A percentile compares a stretch with the other conserved stretches of the same genome.
Conservation (phyloP, 2,888 invertebrate genomes). For the Tineola bisselliella region DNA sequence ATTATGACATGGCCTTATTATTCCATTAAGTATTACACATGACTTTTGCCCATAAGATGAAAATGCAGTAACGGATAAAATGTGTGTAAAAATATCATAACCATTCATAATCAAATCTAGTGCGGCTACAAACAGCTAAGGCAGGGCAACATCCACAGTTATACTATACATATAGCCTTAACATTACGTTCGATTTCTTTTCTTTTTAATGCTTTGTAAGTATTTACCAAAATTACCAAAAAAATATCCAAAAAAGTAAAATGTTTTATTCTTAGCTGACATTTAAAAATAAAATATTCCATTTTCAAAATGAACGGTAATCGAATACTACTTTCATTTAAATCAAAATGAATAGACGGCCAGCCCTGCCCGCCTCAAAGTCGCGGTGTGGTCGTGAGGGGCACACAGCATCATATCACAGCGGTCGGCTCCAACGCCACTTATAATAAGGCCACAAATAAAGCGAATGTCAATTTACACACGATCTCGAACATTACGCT, state of each 20-base stretch:
- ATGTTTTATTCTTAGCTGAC: too few species aligned
- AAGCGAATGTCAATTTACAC: conserved; percentile 35
- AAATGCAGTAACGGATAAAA: neutral
- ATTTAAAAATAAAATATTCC: too few species aligned
- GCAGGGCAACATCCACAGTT: neutral
- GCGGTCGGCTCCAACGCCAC: conserved; percentile 51
- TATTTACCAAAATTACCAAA: too few species aligned
- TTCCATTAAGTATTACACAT: neutral
- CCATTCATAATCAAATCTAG: neutral
- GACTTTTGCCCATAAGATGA: neutral
- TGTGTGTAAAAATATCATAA: neutral
- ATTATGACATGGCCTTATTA: too few species aligned
- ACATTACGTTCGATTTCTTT: too few species aligned
- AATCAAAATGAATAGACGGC: neutral
- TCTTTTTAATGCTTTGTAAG: too few species aligned
- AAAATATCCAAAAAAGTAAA: too few species aligned
- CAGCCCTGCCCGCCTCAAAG: conserved; percentile 15
- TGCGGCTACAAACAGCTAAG: neutral
- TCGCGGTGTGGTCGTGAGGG: conserved; percentile 29
- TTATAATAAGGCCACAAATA: conserved; percentile 63
- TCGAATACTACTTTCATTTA: too few species aligned
- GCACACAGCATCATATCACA: conserved; percentile 66
- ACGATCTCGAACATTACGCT: neutral
- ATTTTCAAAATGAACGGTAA: too few species aligned
- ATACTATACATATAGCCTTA: neutral